Evolutionary conservation across 2,797 vertebrate genomes (phyloP).

Genomic region (Anas georgica): DNA sequence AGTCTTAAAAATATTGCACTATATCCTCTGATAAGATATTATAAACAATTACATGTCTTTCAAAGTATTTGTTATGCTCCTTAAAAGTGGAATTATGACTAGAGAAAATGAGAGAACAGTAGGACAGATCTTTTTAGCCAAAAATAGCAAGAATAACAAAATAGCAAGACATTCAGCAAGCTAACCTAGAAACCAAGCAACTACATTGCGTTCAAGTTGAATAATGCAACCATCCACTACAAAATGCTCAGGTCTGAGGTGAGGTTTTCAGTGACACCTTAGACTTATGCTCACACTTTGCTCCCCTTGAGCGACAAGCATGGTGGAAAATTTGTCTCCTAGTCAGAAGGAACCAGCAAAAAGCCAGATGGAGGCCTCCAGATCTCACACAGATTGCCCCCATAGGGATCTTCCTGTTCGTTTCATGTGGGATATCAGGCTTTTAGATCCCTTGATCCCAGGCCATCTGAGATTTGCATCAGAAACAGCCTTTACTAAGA

Average conservation of each 20-base stretch:
- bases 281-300: neutral
- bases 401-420: neutral
- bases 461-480: neutral
- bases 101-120: neutral
- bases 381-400: neutral
- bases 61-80: neutral
- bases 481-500: neutral
- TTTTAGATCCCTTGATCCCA: neutral
- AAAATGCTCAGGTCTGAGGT: neutral
- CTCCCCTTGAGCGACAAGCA: neutral
- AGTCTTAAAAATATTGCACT: neutral
- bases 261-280: accelerated
- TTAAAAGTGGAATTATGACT: neutral
- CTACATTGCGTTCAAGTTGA: neutral
- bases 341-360: neutral
- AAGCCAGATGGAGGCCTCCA: neutral
- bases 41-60: neutral
- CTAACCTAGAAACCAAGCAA: neutral
- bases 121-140: neutral
- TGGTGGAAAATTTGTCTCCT: neutral
- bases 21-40: neutral
- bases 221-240: neutral
- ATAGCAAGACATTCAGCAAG: neutral
- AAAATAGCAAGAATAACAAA: neutral
- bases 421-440: neutral